A percentile compares a stretch with the other conserved stretches of the same genome.
phyloP scores from a whole-genome alignment of 1,140 invertebrate genomes.

The Trypoxylus dichotomus region DNA sequence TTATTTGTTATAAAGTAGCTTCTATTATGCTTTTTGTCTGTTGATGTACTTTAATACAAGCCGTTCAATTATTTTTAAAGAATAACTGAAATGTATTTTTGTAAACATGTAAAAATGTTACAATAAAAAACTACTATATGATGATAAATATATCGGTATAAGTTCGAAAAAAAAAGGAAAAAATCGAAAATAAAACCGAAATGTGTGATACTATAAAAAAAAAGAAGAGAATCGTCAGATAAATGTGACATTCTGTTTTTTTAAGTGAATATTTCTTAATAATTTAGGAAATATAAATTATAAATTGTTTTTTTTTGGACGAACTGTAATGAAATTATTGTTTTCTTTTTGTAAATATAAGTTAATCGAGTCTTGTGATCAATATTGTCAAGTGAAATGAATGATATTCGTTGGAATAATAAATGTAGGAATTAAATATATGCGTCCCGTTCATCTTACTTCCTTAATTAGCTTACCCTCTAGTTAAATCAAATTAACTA shows the following conservation, averaged over 20 bases:
- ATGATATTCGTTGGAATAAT: slow-evolving; percentile 29
- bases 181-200: slow-evolving; percentile 14
- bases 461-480: no score
- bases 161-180: not conserved
- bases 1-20: not conserved
- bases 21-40: slow-evolving; percentile 22
- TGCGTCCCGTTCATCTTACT: slow-evolving; percentile 2
- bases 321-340: slow-evolving; percentile 17
- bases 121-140: slow-evolving; percentile 10
- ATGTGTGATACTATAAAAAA: slow-evolving; percentile 19
- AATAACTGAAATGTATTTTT: slow-evolving; percentile 22
- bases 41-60: slow-evolving; percentile 16
- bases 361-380: slow-evolving; percentile 25
- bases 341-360: slow-evolving; percentile 27
- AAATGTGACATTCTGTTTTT: slow-evolving; percentile 1
- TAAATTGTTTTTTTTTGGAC: slow-evolving; percentile 5
- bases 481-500: not conserved
- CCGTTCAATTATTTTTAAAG: slow-evolving; percentile 20
- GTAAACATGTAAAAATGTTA: slow-evolving; percentile 14
- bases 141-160: slow-evolving; percentile 13
- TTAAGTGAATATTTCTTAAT: slow-evolving; percentile 9
- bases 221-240: slow-evolving; percentile 2
- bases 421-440: slow-evolving; percentile 22
- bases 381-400: slow-evolving; percentile 30
- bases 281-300: slow-evolving; percentile 12